These are phyloP conservation scores for Napeogenes inachia DNA, from an alignment of 2,888 invertebrate genomes.

Conservation along the genomic window DNA sequence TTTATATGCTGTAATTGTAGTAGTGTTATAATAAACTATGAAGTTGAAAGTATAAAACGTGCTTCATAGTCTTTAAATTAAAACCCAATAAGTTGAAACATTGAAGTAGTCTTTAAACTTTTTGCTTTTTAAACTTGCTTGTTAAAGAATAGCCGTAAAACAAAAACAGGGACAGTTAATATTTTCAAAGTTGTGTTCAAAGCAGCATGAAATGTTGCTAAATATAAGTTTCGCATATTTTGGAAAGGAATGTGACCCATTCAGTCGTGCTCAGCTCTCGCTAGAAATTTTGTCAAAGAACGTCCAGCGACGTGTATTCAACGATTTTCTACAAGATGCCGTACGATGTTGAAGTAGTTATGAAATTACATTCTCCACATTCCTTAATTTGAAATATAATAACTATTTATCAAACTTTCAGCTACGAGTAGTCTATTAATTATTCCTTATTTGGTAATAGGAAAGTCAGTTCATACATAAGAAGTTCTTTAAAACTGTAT, in stretches of 20 bases:
- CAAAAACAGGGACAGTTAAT: constrained; percentile 14
- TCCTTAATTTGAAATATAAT: constrained; percentile 4
- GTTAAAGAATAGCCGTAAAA: constrained; percentile 34
- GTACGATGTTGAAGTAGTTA: constrained; percentile 5
- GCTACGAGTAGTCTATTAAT: too few species aligned
- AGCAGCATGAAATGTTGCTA: constrained; percentile 36
- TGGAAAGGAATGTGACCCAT: constrained; percentile 50
- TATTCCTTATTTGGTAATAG: too few species aligned
- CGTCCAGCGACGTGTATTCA: constrained; percentile 38
- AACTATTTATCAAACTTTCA: background rate
- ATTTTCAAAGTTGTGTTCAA: constrained; percentile 27
- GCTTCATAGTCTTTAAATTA: constrained; percentile 10
- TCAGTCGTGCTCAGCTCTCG: constrained; percentile 43
- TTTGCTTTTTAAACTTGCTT: constrained; percentile 14
- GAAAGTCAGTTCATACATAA: too few species aligned
- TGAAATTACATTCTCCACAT: constrained; percentile 1
- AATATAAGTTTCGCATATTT: constrained; percentile 56
- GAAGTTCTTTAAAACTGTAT: too few species aligned
- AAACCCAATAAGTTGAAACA: constrained; percentile 11
- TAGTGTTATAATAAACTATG: background rate
- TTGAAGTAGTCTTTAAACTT: constrained; percentile 17
- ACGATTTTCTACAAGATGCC: constrained; percentile 36
- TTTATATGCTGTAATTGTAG: background rate
- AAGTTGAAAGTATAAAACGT: constrained; percentile 4
- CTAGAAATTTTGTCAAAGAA: constrained; percentile 61